Conservation (phyloP, 2,797 vertebrate species). For the Hydrocynus forskahlii region DNA sequence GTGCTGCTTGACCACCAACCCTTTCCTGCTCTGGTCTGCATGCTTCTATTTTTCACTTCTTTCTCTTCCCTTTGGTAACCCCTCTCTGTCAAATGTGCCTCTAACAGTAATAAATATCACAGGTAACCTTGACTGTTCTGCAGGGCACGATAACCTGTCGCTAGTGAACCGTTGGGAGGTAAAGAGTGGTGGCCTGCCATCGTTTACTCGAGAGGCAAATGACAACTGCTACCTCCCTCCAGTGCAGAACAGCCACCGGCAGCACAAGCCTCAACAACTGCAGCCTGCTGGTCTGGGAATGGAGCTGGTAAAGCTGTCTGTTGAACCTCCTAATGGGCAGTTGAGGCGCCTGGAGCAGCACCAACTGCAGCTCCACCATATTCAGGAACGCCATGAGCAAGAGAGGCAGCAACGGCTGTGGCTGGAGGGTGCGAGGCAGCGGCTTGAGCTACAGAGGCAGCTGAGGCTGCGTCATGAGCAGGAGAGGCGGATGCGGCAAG, state of each 20-base stretch:
- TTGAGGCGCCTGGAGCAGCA: conserved; percentile 68
- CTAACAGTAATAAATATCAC: conserved; percentile 67
- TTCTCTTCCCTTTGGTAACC: conserved; percentile 62
- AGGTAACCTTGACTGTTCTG: conserved; percentile 80
- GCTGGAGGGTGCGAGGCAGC: conserved; percentile 42
- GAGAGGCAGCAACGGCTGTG: conserved; percentile 45
- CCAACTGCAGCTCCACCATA: conserved; percentile 64
- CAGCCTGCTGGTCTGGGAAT: neutral
- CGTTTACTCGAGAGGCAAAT: conserved; percentile 39
- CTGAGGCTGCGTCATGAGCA: conserved; percentile 23
- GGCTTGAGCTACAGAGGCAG: conserved; percentile 41
- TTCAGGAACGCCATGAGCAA: conserved; percentile 73
- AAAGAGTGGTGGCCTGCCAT: conserved; percentile 13
- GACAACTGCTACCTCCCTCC: conserved; percentile 49
- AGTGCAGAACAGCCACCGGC: conserved; percentile 22
- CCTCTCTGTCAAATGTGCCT: conserved; percentile 71
- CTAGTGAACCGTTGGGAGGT: conserved; percentile 11
- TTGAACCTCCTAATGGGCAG: conserved; percentile 56
- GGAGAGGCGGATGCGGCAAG: conserved; percentile 49
- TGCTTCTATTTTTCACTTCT: conserved; percentile 54
- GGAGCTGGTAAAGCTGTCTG: conserved; percentile 12
- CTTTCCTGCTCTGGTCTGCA: conserved; percentile 58
- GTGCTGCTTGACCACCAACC: neutral
- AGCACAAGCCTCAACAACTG: conserved; percentile 13
- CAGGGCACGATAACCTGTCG: conserved; percentile 67